Evolutionary conservation across 2,797 vertebrate species (phyloP), one percentile per base, ranked within the genome.

Genomic region (Sebastes ruberrimus): DNA sequence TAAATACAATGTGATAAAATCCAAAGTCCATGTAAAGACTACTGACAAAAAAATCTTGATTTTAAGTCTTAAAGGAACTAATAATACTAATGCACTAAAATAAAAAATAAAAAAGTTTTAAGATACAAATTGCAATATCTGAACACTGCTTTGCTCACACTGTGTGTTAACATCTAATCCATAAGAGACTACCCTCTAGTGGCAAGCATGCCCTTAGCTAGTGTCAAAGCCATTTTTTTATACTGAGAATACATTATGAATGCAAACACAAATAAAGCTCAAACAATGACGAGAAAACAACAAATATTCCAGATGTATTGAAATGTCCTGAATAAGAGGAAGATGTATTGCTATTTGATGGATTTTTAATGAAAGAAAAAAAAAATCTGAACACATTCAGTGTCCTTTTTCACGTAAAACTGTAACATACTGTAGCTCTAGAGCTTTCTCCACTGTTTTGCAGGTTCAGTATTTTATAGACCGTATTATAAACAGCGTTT

Each of bases 171-270:
- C 66, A 78, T 76, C 69, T 79, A 81, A 78, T 89, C 78, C 92
- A 93, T 94, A 94, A 86, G 63, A 90, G 88, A 92, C 89, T 92
- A 93, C 95, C 95, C 95, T 94, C 95, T 95, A 93, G 95, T 96
- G 95, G 95, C 72, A 80, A 85, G 55, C 52, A 46, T 63, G 75
- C 59, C 71, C 57, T 82, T 55, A 78, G 20, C 59, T 85, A 49
- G 23, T 32, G 18, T 76, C 53, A 76, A 71, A 38, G 67, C 2
- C 11, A 75, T 64, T 35, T 60, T 3, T 49, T 60, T 79, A 78
- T 4, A 7, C 22, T 68, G 57, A 74, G 20, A 59, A 73, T 64
- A 38, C 8, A 76, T 69, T 46, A 60, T 71, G 25, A 64, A 80
- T 72, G 28, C n/a, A 76, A 72, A 78, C 46, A 75, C 22, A 67